Conservation (phyloP, 2,888 invertebrate species). For the Adelphocoris suturalis region DNA sequence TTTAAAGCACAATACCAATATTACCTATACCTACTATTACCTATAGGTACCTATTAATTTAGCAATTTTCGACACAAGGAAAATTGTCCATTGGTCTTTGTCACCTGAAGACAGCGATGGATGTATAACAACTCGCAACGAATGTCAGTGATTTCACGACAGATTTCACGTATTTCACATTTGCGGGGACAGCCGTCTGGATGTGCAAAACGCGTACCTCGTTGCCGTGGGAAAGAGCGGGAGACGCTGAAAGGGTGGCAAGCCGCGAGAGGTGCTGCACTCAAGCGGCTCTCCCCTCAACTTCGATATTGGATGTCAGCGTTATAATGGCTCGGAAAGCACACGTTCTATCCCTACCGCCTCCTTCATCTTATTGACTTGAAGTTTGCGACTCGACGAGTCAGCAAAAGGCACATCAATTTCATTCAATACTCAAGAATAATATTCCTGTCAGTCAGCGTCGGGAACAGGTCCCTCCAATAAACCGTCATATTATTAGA, state of each 20-base stretch:
- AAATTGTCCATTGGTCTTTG: no score
- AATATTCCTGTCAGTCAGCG: slow-evolving; percentile 46
- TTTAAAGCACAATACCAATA: no score
- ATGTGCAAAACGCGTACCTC: not conserved
- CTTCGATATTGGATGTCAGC: slow-evolving; percentile 51
- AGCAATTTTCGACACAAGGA: no score
- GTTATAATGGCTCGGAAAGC: slow-evolving; percentile 50
- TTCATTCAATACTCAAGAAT: slow-evolving; percentile 45
- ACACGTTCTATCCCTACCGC: slow-evolving; percentile 3
- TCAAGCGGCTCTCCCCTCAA: slow-evolving; percentile 44
- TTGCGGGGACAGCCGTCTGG: not conserved
- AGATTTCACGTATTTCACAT: no score
- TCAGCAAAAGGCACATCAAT: slow-evolving; percentile 32
- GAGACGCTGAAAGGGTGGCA: not conserved
- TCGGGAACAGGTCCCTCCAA: not conserved
- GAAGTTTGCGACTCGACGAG: slow-evolving; percentile 37
- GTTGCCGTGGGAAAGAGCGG: slow-evolving; percentile 44
- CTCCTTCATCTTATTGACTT: slow-evolving; percentile 7
- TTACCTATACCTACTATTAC: no score
- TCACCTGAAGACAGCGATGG: no score
- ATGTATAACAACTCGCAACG: no score
- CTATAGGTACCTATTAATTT: no score
- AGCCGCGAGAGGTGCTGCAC: slow-evolving; percentile 57
- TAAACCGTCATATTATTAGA: slow-evolving; percentile 21
- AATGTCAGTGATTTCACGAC: no score